Conservation (phyloP, 2,797 vertebrate genomes). For the Xenopus petersii region DNA sequence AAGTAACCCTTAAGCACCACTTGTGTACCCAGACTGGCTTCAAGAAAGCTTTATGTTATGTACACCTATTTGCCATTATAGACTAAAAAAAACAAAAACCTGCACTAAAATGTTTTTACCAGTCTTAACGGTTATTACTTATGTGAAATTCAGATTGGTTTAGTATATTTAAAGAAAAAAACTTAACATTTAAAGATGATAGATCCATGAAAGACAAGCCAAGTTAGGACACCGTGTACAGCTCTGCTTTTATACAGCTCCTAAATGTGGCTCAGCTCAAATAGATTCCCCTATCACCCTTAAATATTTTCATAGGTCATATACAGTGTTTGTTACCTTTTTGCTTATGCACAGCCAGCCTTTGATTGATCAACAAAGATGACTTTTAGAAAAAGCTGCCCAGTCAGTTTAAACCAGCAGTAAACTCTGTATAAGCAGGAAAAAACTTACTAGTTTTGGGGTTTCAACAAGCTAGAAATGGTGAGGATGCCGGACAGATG, state of each 20-base stretch:
- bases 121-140: not conserved
- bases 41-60: slow-evolving; percentile 74
- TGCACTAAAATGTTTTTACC: not conserved
- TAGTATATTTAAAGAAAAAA: slow-evolving; percentile 12
- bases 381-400: slow-evolving; percentile 77
- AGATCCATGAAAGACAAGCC: slow-evolving; percentile 40
- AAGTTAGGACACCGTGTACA: not conserved
- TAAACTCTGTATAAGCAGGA: slow-evolving; percentile 97
- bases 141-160: slow-evolving; percentile 6
- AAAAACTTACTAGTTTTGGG: slow-evolving; percentile 99
- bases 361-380: slow-evolving; percentile 74
- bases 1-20: slow-evolving; percentile 71
- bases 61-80: slow-evolving; percentile 69
- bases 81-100: not conserved
- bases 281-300: slow-evolving; percentile 72
- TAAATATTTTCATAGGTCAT: slow-evolving; percentile 72
- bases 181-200: slow-evolving; percentile 75
- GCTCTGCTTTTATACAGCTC: not conserved
- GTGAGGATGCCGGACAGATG: slow-evolving; percentile 95
- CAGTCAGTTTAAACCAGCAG: slow-evolving; percentile 92
- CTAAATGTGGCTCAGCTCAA: slow-evolving; percentile 6
- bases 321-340: slow-evolving; percentile 81
- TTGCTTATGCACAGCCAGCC: slow-evolving; percentile 81
- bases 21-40: slow-evolving; percentile 71
- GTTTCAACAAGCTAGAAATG: slow-evolving; percentile 99